These are phyloP conservation scores for Pachyramphus minor DNA, from an alignment of 2,113 vertebrate species.

Conservation along the genomic window DNA sequence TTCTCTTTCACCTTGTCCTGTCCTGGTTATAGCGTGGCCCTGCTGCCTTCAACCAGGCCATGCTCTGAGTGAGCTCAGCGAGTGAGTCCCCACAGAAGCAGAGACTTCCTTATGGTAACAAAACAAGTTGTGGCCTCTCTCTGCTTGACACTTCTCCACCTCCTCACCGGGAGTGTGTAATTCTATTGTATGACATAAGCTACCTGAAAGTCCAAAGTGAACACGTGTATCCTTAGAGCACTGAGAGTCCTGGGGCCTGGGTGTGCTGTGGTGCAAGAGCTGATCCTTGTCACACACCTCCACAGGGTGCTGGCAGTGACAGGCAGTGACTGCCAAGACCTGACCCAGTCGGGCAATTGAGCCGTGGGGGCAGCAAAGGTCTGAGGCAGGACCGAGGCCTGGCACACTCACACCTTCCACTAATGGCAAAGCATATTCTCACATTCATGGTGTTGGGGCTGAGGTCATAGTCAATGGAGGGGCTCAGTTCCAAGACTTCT, in stretches of 20 bases:
- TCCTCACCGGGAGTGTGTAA: neutral
- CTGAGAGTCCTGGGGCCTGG: neutral
- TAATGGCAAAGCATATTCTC: neutral
- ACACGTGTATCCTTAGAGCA: neutral
- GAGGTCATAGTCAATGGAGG: fast-evolving
- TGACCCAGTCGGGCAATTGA: neutral
- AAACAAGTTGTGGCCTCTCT: neutral
- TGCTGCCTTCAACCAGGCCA: neutral
- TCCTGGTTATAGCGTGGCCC: neutral
- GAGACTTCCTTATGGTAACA: neutral
- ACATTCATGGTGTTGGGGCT: fast-evolving
- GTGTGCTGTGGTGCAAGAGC: neutral
- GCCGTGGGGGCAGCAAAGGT: neutral
- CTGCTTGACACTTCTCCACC: neutral
- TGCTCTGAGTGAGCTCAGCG: neutral
- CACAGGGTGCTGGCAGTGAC: neutral
- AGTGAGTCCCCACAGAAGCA: neutral
- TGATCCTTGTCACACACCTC: neutral
- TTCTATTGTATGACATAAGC: neutral
- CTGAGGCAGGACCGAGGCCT: neutral
- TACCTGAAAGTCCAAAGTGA: neutral
- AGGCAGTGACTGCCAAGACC: neutral
- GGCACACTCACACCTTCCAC: neutral
- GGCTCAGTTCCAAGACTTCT: neutral
- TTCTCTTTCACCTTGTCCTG: neutral